Conservation (phyloP, 1,140 invertebrate species). For the Triops cancriformis region DNA sequence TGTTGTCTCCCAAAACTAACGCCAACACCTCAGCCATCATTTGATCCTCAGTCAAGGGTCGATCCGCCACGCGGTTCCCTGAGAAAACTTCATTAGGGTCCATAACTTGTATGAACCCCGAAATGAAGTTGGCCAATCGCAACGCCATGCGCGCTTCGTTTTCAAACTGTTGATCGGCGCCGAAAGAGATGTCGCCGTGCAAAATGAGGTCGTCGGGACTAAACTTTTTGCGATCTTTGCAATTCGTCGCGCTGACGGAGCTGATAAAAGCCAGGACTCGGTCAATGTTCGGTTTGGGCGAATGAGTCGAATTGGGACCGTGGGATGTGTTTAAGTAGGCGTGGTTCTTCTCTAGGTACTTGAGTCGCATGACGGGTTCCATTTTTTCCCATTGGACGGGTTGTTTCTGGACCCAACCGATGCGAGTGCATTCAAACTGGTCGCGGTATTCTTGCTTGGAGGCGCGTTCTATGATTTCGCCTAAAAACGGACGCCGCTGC, state of each 20-base stretch:
- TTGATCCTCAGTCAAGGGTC: slow-evolving; percentile 82
- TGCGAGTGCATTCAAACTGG: slow-evolving; percentile 81
- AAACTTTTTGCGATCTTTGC: slow-evolving; percentile 45
- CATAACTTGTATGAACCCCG: slow-evolving; percentile 84
- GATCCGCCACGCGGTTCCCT: slow-evolving; percentile 78
- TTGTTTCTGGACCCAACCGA: slow-evolving; percentile 80
- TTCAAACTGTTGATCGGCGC: slow-evolving; percentile 78
- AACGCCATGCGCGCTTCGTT: slow-evolving; percentile 93
- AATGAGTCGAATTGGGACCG: slow-evolving; percentile 53
- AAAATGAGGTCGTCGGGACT: slow-evolving; percentile 62
- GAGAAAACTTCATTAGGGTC: slow-evolving; percentile 90
- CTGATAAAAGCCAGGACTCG: slow-evolving; percentile 65
- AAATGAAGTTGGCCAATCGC: slow-evolving; percentile 87
- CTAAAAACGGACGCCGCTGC: slow-evolving; percentile 79
- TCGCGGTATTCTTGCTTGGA: slow-evolving; percentile 84
- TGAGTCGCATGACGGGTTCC: slow-evolving; percentile 35
- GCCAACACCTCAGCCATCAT: slow-evolving; percentile 88
- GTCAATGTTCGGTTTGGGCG: slow-evolving; percentile 62
- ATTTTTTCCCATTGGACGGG: slow-evolving; percentile 42
- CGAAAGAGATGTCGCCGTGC: slow-evolving; percentile 73
- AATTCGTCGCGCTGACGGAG: slow-evolving; percentile 60
- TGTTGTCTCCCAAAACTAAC: slow-evolving; percentile 79
- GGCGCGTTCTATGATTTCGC: slow-evolving; percentile 86
- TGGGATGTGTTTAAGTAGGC: slow-evolving; percentile 43
- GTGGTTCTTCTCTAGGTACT: slow-evolving; percentile 56